Percentiles rank a stretch among this genome's conserved stretches.
These are phyloP conservation scores for Hybos culiciformis DNA, from an alignment of 2,888 invertebrate species.

Conservation along the genomic window DNA sequence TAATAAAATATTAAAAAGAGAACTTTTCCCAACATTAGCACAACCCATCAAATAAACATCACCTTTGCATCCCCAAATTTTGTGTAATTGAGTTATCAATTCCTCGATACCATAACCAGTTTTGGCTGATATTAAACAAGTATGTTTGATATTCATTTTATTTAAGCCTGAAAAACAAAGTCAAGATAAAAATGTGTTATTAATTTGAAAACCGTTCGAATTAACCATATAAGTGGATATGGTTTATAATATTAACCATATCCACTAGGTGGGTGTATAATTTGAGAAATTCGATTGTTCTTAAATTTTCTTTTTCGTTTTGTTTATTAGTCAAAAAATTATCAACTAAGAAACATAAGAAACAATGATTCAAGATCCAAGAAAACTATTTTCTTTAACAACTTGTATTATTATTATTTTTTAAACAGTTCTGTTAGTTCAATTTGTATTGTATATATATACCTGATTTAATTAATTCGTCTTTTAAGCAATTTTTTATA, in stretches of 20 bases:
- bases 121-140: constrained; percentile 74
- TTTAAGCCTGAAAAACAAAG: constrained; percentile 19
- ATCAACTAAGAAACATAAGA: no score
- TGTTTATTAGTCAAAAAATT: neutral
- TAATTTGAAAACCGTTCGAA: no score
- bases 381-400: constrained; percentile 15
- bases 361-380: no score
- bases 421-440: no score
- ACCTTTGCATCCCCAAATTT: constrained; percentile 54
- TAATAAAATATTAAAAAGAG: constrained; percentile 80
- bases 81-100: constrained; percentile 66
- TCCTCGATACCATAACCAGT: constrained; percentile 92
- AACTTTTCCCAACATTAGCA: constrained; percentile 94
- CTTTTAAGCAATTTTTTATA: constrained; percentile 45
- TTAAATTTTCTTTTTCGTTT: neutral
- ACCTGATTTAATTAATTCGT: constrained; percentile 12
- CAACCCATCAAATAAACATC: constrained; percentile 85
- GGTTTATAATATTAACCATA: no score
- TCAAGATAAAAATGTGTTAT: neutral
- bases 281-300: no score
- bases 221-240: no score
- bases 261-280: no score
- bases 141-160: constrained; percentile 49
- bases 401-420: no score
- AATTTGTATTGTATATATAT: no score